These are phyloP conservation scores for Mormyrus iriodes DNA, from an alignment of 2,113 vertebrate genomes.

Conservation along the genomic window DNA sequence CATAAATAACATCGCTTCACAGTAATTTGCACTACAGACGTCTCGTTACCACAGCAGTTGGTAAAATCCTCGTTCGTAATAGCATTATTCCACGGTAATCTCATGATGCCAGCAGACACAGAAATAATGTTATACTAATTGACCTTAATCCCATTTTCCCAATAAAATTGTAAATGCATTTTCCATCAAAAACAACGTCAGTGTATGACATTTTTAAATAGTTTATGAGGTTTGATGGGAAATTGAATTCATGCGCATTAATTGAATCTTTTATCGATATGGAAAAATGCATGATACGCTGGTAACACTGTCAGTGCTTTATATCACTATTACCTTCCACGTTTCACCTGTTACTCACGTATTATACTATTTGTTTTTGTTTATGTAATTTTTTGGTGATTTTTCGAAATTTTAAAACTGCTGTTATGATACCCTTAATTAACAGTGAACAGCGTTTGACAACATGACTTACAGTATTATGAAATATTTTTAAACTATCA, in stretches of 20 bases:
- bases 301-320: background rate
- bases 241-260: background rate
- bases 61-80: conserved; percentile 39
- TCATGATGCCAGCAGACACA: conserved; percentile 21
- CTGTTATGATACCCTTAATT: background rate
- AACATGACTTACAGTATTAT: background rate
- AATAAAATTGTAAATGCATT: conserved; percentile 23
- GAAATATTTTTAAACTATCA: conserved; percentile 1
- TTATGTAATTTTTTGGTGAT: background rate
- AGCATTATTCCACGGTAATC: conserved; percentile 40
- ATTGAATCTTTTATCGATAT: background rate
- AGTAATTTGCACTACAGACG: conserved; percentile 47
- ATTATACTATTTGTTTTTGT: background rate
- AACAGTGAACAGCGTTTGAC: background rate
- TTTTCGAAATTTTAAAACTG: background rate
- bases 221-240: conserved; percentile 1
- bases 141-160: conserved; percentile 18
- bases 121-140: conserved; percentile 28
- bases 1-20: conserved; percentile 37
- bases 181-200: conserved; percentile 33
- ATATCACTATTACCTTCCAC: background rate
- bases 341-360: background rate
- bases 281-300: background rate
- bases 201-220: conserved; percentile 30
- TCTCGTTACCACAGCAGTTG: conserved; percentile 39